phyloP scores from a whole-genome alignment of 2,888 invertebrate species.

The Protophormia terraenovae region DNA sequence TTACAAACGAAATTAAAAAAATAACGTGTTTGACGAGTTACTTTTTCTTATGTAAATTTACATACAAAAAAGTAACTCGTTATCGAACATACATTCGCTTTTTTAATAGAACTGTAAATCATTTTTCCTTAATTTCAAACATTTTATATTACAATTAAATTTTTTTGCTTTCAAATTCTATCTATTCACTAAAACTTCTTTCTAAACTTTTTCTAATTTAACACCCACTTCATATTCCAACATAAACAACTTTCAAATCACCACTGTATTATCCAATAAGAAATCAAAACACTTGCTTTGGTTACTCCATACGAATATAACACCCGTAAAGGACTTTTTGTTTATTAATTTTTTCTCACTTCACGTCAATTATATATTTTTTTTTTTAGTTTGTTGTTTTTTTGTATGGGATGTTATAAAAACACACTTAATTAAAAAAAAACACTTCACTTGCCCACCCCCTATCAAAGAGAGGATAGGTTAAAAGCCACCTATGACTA shows the following conservation, averaged over 20 bases:
- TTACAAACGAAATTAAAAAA: too few relatives aligned
- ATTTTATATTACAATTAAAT: too few relatives aligned
- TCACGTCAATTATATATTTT: conserved; percentile 3
- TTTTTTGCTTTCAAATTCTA: too few relatives aligned
- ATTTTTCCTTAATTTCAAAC: too few relatives aligned
- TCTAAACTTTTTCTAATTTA: too few relatives aligned
- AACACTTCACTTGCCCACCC: conserved; percentile 35
- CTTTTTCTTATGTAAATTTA: too few relatives aligned
- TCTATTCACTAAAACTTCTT: too few relatives aligned
- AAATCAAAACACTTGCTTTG: conserved; percentile 20
- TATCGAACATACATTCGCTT: too few relatives aligned
- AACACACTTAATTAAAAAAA: conserved; percentile 45
- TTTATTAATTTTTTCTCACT: conserved; percentile 18
- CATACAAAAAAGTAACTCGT: too few relatives aligned
- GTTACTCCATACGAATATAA: conserved; percentile 42
- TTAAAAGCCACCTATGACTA: conserved; percentile 37
- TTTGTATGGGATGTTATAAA: conserved; percentile 11
- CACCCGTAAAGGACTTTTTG: conserved; percentile 38
- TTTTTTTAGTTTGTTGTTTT: not conserved
- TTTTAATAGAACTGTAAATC: too few relatives aligned
- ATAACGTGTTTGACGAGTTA: too few relatives aligned
- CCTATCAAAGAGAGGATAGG: not conserved
- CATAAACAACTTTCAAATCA: too few relatives aligned
- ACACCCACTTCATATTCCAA: not conserved
- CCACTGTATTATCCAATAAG: not conserved